A percentile compares a stretch with the other conserved stretches of the same genome.
Conservation (phyloP, 2,113 vertebrate species). For the Bambusicola thoracicus region DNA sequence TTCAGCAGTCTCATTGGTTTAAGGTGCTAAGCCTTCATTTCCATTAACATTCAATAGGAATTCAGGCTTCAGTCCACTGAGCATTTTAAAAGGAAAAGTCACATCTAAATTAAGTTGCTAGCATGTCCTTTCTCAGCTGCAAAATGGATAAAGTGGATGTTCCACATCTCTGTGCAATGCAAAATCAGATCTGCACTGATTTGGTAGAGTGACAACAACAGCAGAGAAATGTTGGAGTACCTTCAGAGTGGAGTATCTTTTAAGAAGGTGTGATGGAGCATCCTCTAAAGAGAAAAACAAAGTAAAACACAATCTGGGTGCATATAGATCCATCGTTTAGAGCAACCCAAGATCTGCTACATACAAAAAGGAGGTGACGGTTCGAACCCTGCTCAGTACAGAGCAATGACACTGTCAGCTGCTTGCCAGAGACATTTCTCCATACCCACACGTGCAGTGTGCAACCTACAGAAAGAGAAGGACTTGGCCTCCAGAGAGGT, state of each 20-base stretch:
- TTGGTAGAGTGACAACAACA: background rate
- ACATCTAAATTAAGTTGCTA: conserved; percentile 9
- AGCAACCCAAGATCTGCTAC: background rate
- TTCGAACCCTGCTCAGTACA: background rate
- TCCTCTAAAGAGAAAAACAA: background rate
- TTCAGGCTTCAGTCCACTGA: conserved; percentile 16
- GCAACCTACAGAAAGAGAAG: background rate
- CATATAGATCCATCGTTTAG: background rate
- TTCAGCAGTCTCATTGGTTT: conserved; percentile 46
- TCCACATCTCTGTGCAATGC: background rate
- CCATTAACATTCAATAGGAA: conserved; percentile 42
- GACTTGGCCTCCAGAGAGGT: background rate
- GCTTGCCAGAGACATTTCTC: background rate
- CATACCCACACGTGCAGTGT: rapidly evolving
- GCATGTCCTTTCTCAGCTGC: background rate
- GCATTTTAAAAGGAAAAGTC: background rate
- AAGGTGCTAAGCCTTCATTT: conserved; percentile 45
- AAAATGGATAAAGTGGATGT: background rate
- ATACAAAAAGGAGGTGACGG: background rate
- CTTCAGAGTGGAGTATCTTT: background rate
- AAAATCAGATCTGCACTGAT: background rate
- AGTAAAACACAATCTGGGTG: background rate
- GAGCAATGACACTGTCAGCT: background rate
- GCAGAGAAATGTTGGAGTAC: background rate
- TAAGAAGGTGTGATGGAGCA: background rate